These are phyloP conservation scores for Tetragonula clypearis DNA, from an alignment of 1,140 invertebrate species.

Conservation along the genomic window DNA sequence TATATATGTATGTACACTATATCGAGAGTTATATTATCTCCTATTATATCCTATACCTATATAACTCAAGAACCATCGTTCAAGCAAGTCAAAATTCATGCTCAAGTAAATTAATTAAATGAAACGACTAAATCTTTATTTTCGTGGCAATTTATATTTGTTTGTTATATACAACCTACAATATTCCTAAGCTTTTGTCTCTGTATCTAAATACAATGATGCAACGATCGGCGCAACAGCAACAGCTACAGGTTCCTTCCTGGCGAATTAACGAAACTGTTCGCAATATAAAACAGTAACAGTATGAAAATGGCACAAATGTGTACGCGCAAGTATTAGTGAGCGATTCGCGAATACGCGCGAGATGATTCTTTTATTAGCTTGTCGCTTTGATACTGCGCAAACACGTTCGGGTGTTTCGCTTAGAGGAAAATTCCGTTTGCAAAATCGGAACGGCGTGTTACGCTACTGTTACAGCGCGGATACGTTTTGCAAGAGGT, in stretches of 20 bases:
- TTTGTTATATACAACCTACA: too few species aligned
- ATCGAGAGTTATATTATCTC: too few species aligned
- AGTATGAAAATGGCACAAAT: neutral
- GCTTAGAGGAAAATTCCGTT: conserved; percentile 2
- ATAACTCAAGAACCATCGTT: too few species aligned
- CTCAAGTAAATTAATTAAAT: too few species aligned
- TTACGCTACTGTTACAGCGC: conserved; percentile 27
- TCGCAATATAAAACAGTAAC: neutral
- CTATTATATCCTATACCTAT: too few species aligned
- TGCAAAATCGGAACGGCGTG: neutral
- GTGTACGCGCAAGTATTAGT: neutral
- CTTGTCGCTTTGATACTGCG: neutral
- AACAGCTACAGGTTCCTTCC: neutral
- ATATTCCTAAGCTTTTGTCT: too few species aligned
- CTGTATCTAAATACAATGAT: too few species aligned
- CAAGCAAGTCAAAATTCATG: too few species aligned
- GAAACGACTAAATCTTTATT: too few species aligned
- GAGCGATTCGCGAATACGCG: neutral
- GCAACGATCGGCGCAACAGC: too few species aligned
- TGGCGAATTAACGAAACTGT: neutral
- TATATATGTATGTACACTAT: too few species aligned
- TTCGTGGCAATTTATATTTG: too few species aligned
- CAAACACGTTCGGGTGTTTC: neutral
- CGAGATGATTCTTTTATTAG: neutral
- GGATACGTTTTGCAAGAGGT: conserved; percentile 30